Conservation (phyloP, 2,888 invertebrate genomes). For the Epinotia ramella region DNA sequence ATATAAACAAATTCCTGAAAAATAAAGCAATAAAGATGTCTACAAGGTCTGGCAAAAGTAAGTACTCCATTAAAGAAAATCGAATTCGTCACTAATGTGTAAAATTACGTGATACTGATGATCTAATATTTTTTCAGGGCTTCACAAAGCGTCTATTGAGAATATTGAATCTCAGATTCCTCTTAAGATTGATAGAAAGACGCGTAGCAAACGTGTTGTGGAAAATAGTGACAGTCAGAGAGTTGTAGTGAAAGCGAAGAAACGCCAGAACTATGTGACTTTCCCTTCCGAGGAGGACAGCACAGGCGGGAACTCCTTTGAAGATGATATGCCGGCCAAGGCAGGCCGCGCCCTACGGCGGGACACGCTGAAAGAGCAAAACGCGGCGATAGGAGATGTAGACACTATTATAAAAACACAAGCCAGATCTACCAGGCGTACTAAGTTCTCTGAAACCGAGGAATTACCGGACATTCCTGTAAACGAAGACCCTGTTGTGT, state of each 20-base stretch:
- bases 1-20: conserved; percentile 37
- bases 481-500: conserved; percentile 48
- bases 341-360: conserved; percentile 54
- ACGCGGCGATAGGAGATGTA: conserved; percentile 49
- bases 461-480: conserved; percentile 19
- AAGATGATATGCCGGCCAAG: conserved; percentile 49
- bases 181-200: conserved; percentile 63
- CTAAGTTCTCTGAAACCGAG: conserved; percentile 54
- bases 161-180: conserved; percentile 50
- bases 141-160: conserved; percentile 64
- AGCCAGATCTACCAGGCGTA: conserved; percentile 59
- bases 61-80: conserved; percentile 52
- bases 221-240: conserved; percentile 58
- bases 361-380: conserved; percentile 64
- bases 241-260: conserved; percentile 56
- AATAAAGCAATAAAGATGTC: conserved; percentile 62
- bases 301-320: conserved; percentile 42
- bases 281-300: conserved; percentile 67
- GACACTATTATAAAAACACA: conserved; percentile 52
- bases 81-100: conserved; percentile 22
- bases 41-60: conserved; percentile 79
- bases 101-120: not conserved
- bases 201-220: conserved; percentile 62
- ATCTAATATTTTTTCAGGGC: conserved; percentile 60
- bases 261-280: conserved; percentile 69